Percentiles rank a stretch among this genome's conserved stretches.
Evolutionary conservation across 2,888 invertebrate genomes (phyloP).

Genomic region (Pristionchus entomophagus): DNA sequence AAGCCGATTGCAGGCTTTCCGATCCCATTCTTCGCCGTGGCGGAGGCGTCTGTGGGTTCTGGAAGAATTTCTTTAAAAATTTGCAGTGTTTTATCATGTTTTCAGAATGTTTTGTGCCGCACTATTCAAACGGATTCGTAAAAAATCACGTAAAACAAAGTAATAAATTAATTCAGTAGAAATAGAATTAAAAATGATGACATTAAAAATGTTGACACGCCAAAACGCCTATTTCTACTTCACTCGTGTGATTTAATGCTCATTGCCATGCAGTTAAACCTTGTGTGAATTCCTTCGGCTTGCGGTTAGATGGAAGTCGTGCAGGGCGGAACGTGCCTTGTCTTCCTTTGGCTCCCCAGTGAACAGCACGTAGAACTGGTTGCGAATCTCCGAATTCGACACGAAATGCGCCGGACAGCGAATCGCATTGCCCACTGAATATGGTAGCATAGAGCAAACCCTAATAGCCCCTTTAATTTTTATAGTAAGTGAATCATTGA

Average conservation of each 20-base stretch:
- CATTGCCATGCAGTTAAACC: background rate
- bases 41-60: background rate
- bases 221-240: no score
- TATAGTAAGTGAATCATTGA: no score
- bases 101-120: no score
- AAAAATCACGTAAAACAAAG: no score
- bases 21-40: background rate
- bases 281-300: background rate
- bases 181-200: no score
- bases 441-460: background rate
- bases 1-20: background rate
- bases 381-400: conserved; percentile 71
- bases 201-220: no score
- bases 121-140: no score
- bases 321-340: conserved; percentile 17
- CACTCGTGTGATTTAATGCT: no score
- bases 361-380: conserved; percentile 66
- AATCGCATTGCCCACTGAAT: conserved; percentile 71
- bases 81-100: no score
- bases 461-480: no score
- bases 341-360: conserved; percentile 51
- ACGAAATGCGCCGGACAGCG: conserved; percentile 72
- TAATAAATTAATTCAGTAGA: no score
- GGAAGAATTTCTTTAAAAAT: background rate
- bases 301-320: background rate